Percentiles rank a stretch among this genome's conserved stretches.
Evolutionary conservation across 2,888 invertebrate genomes (phyloP).

Genomic region (Fragum whitleyi): DNA sequence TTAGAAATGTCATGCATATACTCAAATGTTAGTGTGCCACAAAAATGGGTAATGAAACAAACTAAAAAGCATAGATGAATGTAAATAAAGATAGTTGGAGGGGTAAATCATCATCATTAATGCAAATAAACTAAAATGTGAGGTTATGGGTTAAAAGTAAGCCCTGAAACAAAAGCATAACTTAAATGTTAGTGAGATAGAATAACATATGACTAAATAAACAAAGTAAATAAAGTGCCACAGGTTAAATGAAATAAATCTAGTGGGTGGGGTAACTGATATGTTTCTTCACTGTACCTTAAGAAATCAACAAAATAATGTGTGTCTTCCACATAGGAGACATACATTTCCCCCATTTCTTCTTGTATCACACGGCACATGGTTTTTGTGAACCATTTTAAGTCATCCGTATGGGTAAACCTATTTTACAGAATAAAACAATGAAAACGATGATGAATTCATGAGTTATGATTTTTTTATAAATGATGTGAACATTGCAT

Average conservation of each 20-base stretch:
- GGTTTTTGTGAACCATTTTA: constrained; percentile 83
- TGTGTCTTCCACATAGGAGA: constrained; percentile 89
- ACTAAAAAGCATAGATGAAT: too few relatives aligned
- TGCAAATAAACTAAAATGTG: background rate
- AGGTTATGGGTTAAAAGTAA: background rate
- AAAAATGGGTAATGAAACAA: too few relatives aligned
- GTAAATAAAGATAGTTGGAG: too few relatives aligned
- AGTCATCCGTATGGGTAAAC: constrained; percentile 82
- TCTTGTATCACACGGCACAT: constrained; percentile 90
- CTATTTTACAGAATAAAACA: constrained; percentile 59
- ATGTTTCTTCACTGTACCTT: constrained; percentile 85
- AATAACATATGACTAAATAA: background rate
- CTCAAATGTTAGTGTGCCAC: too few relatives aligned
- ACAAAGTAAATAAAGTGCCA: too few relatives aligned
- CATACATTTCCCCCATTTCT: constrained; percentile 86
- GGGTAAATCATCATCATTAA: too few relatives aligned
- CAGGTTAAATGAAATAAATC: background rate
- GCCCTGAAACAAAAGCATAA: constrained; percentile 1
- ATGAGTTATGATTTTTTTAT: too few relatives aligned
- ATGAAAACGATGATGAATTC: background rate
- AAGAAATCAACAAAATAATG: constrained; percentile 98
- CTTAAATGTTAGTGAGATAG: background rate
- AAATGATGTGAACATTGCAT: too few relatives aligned
- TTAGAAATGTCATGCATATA: too few relatives aligned
- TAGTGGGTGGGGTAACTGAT: constrained; percentile 29